Base-by-base conservation (phyloP, 1,140 invertebrate species). In the Luehdorfia chinensis region DNA sequence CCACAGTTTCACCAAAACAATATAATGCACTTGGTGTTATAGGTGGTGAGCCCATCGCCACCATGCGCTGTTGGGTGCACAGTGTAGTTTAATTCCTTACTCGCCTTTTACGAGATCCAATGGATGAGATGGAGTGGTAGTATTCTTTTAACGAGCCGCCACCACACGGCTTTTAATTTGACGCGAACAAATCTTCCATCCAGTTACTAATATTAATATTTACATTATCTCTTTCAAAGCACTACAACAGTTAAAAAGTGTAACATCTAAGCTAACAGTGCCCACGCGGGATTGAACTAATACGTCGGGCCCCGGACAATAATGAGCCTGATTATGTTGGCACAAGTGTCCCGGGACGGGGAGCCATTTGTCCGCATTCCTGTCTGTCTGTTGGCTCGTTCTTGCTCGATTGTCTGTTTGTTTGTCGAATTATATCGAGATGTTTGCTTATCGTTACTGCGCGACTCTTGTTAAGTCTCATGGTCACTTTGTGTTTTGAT, bases 351-450 rank as follows among this genome's bases (percentile, higher is more conserved):
- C 14, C 11, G 8, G 21, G 2, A 1, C 7, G 6, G 9, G 9
- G 23, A 7, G 23, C 23, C 23, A 27, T 27, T 27, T 27, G 23
- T 9, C 39, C 39, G 14, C 39, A 43, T 43, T 43, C 39, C 39
- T 30, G 15, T 18, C 9, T 11, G 2, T 13, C 30, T 13, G 25
- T 13, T 9, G 25, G 9, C 21, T 11, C 12, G 15, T 1, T 8
- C 14, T 6, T 14, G 6, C 21, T 3, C 12, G 19, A 13, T 21
- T 15, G 36, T 27, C 36, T 23, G 7, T 14, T 21, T 41, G 36
- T 41, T 41, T 41, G 36, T 41, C 23, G 36, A 25, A 41, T 41
- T 41, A 41, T 41, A 41, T 41, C 21, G 36, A 41, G 36, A 41
- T 41, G 13, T 41, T 41, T 41, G 21, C 36, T 41, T 41, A 12